Evolutionary conservation across 2,113 vertebrate species (phyloP), one percentile per base, ranked within the genome.

Genomic region (Zosterops pallidus): DNA sequence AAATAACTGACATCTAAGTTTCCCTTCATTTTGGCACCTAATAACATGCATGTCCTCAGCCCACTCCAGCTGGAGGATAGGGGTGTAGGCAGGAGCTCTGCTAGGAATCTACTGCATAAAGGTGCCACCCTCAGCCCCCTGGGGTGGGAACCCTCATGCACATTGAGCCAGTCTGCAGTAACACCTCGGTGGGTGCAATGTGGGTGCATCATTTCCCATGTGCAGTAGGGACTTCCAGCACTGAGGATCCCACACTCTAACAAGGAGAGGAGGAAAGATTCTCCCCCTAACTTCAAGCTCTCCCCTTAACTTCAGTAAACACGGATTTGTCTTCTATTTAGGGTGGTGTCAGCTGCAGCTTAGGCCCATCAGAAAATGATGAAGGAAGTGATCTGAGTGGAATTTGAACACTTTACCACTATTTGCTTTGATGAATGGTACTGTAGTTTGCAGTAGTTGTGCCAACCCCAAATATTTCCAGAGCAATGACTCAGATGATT

Each of bases 1-100:
- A 94, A 97, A 92, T 89, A 97, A 86, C 94, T 84, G 88, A 92
- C 92, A 71, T n/a, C 71, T 52, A 77, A 89, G 86, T 26, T 78
- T 80, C 55, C 87, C 55, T 86, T 78, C 52, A 60, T 29, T 60
- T 63, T 83, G 76, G 86, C 86, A 86, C 42, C 92, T 81, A 83
- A 56, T 77, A 90, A 59, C 8, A 10, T 3, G 15, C 1, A 0
- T 23, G 60, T 71, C 91, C 76, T 92, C 80, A 62, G 80, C 71
- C 60, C 72, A 63, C 83, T 81, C 83, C 39, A 2, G n/a, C 6
- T 44, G 81, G 60, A 74, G 47, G 76, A 63, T 6, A 57, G 0
- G 4, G 47, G 21, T 31, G 31, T 6, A 67, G 84, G 76, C 59
- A 83, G 50, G 19, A 88, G 71, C 39, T 75, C 26, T 83, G 67